These are phyloP conservation scores for Tupaia chinensis DNA, from an alignment of 2,113 vertebrate genomes.

Conservation along the genomic window DNA sequence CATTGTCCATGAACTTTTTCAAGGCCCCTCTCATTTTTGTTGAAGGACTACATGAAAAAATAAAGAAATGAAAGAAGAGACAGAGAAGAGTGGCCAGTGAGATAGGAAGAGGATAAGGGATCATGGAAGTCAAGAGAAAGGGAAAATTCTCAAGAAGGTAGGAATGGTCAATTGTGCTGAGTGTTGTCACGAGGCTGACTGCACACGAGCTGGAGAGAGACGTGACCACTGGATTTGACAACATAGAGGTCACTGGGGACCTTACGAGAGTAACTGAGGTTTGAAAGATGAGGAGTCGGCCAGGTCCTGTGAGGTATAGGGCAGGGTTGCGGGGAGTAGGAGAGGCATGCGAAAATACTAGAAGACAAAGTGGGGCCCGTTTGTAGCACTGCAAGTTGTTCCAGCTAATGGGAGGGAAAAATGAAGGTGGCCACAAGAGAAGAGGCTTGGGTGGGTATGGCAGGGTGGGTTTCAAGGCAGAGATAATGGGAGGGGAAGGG, in stretches of 20 bases:
- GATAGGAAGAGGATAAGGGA: background rate
- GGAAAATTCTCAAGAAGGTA: background rate
- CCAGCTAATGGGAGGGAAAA: background rate
- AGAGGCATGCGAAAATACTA: background rate
- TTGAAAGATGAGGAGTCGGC: background rate
- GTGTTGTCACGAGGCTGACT: background rate
- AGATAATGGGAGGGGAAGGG: too few species aligned
- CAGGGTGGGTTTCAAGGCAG: background rate
- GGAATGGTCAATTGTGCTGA: background rate
- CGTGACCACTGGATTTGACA: background rate
- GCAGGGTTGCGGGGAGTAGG: rapidly evolving
- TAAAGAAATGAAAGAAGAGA: background rate
- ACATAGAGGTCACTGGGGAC: background rate
- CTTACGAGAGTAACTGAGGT: background rate
- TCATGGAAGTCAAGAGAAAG: background rate
- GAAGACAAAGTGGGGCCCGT: background rate
- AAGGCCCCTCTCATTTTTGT: too few species aligned
- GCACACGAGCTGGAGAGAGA: background rate
- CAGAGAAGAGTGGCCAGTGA: background rate
- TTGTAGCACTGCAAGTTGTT: background rate
- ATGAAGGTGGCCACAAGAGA: background rate
- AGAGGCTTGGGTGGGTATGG: background rate
- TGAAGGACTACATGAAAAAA: background rate
- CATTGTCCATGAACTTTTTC: too few species aligned
- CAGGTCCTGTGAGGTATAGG: background rate